A percentile compares a stretch with the other conserved stretches of the same genome.
phyloP scores from a whole-genome alignment of 2,797 vertebrate species.

The Pempheris klunzingeri region DNA sequence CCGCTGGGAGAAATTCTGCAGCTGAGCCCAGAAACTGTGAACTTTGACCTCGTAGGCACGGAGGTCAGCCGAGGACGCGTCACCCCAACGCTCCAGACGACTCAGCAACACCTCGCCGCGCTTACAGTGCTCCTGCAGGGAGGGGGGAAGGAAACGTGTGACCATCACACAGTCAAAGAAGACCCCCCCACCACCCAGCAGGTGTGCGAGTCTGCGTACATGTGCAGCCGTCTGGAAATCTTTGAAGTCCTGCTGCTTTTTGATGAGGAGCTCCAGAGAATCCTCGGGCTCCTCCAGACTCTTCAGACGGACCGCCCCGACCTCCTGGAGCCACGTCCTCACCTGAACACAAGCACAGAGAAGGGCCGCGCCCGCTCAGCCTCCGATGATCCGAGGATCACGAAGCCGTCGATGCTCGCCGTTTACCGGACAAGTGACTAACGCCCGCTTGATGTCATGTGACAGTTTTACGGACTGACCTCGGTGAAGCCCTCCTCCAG shows the following conservation, averaged over 20 bases:
- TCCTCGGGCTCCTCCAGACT: slow-evolving; percentile 82
- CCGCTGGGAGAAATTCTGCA: slow-evolving; percentile 89
- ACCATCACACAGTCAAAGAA: too few species aligned
- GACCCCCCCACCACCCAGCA: too few species aligned
- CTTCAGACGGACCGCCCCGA: slow-evolving; percentile 87
- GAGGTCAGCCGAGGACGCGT: slow-evolving; percentile 83
- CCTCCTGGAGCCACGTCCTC: slow-evolving; percentile 89
- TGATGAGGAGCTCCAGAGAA: slow-evolving; percentile 88
- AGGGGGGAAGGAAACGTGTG: not conserved
- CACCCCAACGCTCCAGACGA: slow-evolving; percentile 85
- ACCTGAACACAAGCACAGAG: slow-evolving; percentile 84
- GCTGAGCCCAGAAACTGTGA: slow-evolving; percentile 83
- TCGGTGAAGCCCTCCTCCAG: slow-evolving; percentile 87
- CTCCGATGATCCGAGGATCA: too few species aligned
- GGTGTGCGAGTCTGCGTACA: too few species aligned
- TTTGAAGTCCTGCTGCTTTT: slow-evolving; percentile 86
- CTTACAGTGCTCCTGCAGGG: slow-evolving; percentile 81
- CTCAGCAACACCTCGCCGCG: slow-evolving; percentile 87
- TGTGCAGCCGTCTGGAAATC: slow-evolving; percentile 88
- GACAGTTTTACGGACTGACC: too few species aligned
- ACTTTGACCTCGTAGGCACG: slow-evolving; percentile 82
- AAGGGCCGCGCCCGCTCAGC: too few species aligned
- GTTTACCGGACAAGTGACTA: too few species aligned
- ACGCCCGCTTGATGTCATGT: too few species aligned
- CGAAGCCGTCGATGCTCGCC: too few species aligned